Percentiles rank a stretch among this genome's conserved stretches.
phyloP scores from a whole-genome alignment of 1,140 invertebrate species.

The Trichonephila clavipes region DNA sequence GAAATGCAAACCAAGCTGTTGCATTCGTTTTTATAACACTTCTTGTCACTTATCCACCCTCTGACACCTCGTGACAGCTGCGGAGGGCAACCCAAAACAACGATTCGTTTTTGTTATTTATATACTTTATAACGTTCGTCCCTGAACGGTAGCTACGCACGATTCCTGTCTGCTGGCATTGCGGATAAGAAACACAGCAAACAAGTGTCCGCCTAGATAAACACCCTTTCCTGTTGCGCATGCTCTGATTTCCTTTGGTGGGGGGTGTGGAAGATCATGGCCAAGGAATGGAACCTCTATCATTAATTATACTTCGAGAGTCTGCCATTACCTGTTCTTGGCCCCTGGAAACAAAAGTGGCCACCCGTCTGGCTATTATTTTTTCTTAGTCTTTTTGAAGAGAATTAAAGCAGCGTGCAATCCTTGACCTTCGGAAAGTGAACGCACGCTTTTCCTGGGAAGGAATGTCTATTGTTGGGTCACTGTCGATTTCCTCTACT shows the following conservation, averaged over 20 bases:
- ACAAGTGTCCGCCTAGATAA: slow-evolving; percentile 38
- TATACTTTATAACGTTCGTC: neutral
- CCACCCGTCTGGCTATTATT: neutral
- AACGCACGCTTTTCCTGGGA: neutral
- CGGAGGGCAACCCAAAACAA: too few relatives aligned
- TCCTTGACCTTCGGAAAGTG: slow-evolving; percentile 9
- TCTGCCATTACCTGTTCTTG: neutral
- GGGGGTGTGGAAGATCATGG: too few relatives aligned
- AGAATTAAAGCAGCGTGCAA: neutral
- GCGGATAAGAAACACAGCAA: slow-evolving; percentile 20
- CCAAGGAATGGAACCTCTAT: too few relatives aligned
- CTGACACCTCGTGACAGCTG: too few relatives aligned
- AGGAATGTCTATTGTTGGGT: neutral
- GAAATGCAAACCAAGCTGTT: too few relatives aligned
- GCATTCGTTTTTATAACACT: too few relatives aligned
- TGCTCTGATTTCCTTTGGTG: slow-evolving; percentile 13
- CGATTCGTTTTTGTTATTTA: neutral
- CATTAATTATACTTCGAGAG: too few relatives aligned
- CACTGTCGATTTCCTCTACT: neutral
- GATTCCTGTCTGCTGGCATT: neutral
- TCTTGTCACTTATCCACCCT: too few relatives aligned
- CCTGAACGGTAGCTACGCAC: slow-evolving; percentile 16
- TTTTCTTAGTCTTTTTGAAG: neutral
- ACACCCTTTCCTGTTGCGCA: neutral
- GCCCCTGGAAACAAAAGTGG: neutral